These are phyloP conservation scores for Falco punctatus DNA, from an alignment of 2,113 vertebrate species.

Conservation along the genomic window DNA sequence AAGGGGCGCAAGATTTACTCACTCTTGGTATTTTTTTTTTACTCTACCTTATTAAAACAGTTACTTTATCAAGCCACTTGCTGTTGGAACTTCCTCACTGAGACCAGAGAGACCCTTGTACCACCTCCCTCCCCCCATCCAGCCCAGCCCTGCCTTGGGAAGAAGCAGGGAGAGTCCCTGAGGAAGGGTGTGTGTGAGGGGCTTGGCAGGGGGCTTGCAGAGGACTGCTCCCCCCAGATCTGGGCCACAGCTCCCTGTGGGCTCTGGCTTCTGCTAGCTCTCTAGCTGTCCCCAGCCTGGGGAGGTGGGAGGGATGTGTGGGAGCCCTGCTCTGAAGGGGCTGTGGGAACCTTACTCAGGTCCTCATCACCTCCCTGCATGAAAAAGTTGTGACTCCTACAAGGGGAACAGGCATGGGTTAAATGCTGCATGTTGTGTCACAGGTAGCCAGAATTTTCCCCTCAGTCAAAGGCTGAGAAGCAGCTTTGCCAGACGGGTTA, in stretches of 20 bases:
- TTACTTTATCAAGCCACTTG: neutral
- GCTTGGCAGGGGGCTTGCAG: neutral
- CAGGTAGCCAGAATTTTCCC: neutral
- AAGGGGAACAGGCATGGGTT: neutral
- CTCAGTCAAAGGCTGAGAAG: neutral
- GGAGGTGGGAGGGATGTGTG: neutral
- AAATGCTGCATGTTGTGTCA: neutral
- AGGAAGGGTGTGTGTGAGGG: neutral
- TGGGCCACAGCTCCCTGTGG: accelerated
- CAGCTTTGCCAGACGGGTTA: neutral
- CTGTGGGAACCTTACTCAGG: neutral
- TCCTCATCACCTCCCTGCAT: neutral
- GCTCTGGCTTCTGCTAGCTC: neutral
- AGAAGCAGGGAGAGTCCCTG: accelerated
- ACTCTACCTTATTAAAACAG: neutral
- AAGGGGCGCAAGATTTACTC: neutral
- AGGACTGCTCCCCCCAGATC: neutral
- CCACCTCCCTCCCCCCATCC: neutral
- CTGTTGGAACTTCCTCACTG: neutral
- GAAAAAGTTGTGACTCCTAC: neutral
- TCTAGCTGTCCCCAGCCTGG: neutral
- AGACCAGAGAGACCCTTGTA: neutral
- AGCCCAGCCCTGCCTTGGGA: neutral
- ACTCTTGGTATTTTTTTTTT: neutral
- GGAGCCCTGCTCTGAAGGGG: neutral